Evolutionary conservation across 2,888 invertebrate genomes (phyloP).

Genomic region (Lapara coniferarum): DNA sequence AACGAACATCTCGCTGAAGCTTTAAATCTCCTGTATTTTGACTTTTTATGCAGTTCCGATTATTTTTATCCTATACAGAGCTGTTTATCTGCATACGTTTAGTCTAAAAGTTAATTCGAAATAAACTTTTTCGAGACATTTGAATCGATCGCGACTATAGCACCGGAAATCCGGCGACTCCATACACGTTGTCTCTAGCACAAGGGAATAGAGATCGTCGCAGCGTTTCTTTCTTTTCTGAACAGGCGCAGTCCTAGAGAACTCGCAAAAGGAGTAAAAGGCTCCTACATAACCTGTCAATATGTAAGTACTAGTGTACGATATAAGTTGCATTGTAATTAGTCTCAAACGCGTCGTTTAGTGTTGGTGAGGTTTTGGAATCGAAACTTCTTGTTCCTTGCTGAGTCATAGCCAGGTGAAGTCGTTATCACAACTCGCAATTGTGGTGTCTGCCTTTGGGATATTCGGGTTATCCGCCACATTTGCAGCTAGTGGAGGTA

Average conservation of each 20-base stretch:
- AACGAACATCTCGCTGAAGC: conserved; percentile 39
- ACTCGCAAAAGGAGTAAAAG: conserved; percentile 84
- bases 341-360: conserved; percentile 45
- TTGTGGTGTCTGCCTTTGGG: background rate
- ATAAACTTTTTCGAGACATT: conserved; percentile 7
- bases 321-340: conserved; percentile 42
- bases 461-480: conserved; percentile 45
- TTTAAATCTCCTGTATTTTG: conserved; percentile 37
- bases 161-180: conserved; percentile 80
- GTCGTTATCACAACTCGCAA: conserved; percentile 13
- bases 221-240: conserved; percentile 82
- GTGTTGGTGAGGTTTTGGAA: conserved; percentile 29
- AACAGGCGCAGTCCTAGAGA: conserved; percentile 83
- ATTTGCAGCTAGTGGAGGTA: conserved; percentile 55
- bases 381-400: conserved; percentile 42
- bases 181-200: conserved; percentile 80
- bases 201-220: conserved; percentile 78
- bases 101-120: conserved; percentile 10
- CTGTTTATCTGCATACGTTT: background rate
- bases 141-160: conserved; percentile 50
- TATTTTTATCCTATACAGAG: background rate
- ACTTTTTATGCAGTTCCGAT: conserved; percentile 2
- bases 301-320: conserved; percentile 78
- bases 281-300: conserved; percentile 84
- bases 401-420: conserved; percentile 57